These are phyloP conservation scores for Hyperoodon ampullatus DNA, from an alignment of 2,113 vertebrate genomes.

Conservation along the genomic window DNA sequence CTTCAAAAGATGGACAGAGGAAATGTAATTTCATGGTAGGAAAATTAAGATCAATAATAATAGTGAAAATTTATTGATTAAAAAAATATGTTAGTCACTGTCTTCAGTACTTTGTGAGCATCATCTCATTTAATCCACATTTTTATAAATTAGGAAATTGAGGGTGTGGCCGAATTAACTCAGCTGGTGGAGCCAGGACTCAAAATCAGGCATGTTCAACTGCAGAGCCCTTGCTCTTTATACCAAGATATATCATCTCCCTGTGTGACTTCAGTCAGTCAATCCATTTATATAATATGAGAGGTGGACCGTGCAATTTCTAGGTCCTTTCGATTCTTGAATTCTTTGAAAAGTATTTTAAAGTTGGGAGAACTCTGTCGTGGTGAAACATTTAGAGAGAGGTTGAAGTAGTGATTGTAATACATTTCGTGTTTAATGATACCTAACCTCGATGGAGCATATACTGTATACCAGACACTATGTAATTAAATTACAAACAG, in stretches of 20 bases:
- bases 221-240: not conserved
- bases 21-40: not conserved
- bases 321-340: not conserved
- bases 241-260: not conserved
- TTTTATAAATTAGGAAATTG: constrained; percentile 29
- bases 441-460: not conserved
- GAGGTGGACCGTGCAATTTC: not conserved
- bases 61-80: not conserved
- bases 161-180: not conserved
- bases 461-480: not conserved
- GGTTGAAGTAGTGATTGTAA: not conserved
- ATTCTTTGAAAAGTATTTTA: not conserved
- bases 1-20: not conserved
- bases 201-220: not conserved
- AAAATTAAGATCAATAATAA: not conserved
- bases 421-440: constrained; percentile 6
- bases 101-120: not conserved
- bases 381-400: not conserved
- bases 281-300: not conserved
- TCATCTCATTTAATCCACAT: not conserved
- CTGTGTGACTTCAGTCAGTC: not conserved
- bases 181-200: not conserved
- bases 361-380: not conserved
- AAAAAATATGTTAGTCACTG: not conserved
- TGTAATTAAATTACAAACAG: constrained; percentile 23